These are phyloP conservation scores for Amphibalanus amphitrite DNA, from an alignment of 1,140 invertebrate species.

Conservation along the genomic window DNA sequence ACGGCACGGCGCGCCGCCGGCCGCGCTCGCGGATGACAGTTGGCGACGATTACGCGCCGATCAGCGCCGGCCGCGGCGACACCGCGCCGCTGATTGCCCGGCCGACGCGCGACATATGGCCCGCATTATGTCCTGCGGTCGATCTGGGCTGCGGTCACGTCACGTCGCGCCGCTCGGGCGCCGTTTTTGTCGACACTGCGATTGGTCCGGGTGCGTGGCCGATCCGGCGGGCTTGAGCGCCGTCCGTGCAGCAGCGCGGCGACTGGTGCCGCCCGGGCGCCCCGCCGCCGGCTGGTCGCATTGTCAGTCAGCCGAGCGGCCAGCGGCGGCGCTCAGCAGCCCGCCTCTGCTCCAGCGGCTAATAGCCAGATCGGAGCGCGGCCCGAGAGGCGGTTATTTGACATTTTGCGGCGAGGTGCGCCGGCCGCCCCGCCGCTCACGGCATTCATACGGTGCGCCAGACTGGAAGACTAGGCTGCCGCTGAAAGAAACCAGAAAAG, in stretches of 20 bases:
- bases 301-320: neutral
- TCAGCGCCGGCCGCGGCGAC: neutral
- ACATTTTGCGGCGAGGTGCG: neutral
- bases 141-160: neutral
- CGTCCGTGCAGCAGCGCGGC: too few species aligned
- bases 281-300: neutral
- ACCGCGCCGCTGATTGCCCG: neutral
- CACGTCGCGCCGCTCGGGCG: neutral
- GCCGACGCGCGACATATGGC: neutral
- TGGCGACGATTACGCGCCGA: neutral
- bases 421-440: neutral
- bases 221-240: neutral
- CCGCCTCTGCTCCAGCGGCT: neutral
- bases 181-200: neutral
- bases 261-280: neutral
- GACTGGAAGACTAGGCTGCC: neutral
- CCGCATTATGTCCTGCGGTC: neutral
- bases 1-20: neutral
- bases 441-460: neutral
- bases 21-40: neutral
- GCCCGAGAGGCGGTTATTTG: neutral
- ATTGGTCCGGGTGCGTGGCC: neutral
- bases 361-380: neutral
- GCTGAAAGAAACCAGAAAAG: neutral
- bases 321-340: neutral